Evolutionary conservation across 2,113 vertebrate species (phyloP).

Genomic region (Leiothrix lutea): DNA sequence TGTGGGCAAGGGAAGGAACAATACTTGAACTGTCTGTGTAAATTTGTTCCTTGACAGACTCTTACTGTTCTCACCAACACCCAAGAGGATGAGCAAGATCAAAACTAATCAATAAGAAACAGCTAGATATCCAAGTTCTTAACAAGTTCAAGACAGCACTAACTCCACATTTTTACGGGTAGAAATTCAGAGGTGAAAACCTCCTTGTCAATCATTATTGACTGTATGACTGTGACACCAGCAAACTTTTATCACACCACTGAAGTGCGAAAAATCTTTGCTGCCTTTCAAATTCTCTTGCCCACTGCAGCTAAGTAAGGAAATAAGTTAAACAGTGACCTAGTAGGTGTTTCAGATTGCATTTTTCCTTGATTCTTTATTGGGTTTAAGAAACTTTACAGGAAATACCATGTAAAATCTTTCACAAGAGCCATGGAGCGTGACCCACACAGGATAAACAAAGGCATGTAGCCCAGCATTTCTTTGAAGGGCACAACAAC

Average conservation of each 20-base stretch:
- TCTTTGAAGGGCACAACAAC: background rate
- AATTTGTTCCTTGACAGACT: background rate
- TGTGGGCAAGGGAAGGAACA: background rate
- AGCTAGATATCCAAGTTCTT: background rate
- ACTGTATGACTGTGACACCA: background rate
- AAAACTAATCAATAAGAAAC: background rate
- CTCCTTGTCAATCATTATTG: background rate
- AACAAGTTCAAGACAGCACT: background rate
- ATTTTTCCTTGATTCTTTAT: background rate
- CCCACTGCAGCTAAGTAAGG: background rate
- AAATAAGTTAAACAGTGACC: background rate
- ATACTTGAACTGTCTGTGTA: background rate
- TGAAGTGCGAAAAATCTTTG: background rate
- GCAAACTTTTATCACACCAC: background rate
- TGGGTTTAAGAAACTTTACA: background rate
- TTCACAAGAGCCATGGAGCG: background rate
- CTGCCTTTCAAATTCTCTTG: background rate
- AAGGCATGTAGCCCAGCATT: background rate
- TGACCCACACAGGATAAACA: background rate
- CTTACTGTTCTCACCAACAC: background rate
- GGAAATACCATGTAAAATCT: background rate
- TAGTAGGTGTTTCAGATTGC: background rate
- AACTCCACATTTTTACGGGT: background rate
- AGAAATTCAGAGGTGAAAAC: background rate
- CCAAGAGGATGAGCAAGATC: background rate